Evolutionary conservation across 2,113 vertebrate genomes (phyloP), one percentile per base, ranked within the genome.

Genomic region (Gorsachius goisagi): DNA sequence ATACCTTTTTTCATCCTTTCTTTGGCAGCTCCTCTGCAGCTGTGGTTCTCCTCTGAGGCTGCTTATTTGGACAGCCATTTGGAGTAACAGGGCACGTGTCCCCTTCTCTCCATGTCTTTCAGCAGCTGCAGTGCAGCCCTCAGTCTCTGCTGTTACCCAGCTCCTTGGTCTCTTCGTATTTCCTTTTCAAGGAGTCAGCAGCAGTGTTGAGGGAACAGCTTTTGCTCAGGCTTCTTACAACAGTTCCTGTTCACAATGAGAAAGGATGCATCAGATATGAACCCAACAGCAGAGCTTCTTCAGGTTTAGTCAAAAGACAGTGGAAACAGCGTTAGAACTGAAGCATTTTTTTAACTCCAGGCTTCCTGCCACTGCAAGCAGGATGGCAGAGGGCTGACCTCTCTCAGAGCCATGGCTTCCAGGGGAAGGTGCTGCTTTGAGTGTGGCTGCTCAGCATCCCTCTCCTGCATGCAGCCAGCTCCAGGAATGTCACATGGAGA

Each of bases 371-470:
- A 12, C n/a, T 11, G 9, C 37, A 62, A 78, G 58, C 32, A 28
- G 0, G 2, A 9, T 53, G 72, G 41, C 73, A 84, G 85, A 85
- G 56, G 35, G 32, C 49, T 79, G 39, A 47, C 30, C 33, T 44
- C 69, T 58, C 21, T 35, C 2, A 4, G 33, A 94, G 41, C 35
- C 16, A 28, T 6, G 15, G 7, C 19, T 78, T 55, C 58, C 71
- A 79, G 50, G 28, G 33, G 11, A 84, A 67, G 32, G 55, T 39
- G 32, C 37, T 92, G 35, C 72, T 88, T 24, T 52, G 39, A 60
- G 15, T 1, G 0, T 66, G 26, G 11, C 60, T 82, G 53, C 50
- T 64, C 72, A 55, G 45, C 0, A 0, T 35, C 86, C 41, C 60
- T 74, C 23, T 81, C 23, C 47, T 45, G 72, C n/a, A 23, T 15